A percentile compares a stretch with the other conserved stretches of the same genome.
phyloP scores from a whole-genome alignment of 2,888 invertebrate species.

The Volucella inflata region DNA sequence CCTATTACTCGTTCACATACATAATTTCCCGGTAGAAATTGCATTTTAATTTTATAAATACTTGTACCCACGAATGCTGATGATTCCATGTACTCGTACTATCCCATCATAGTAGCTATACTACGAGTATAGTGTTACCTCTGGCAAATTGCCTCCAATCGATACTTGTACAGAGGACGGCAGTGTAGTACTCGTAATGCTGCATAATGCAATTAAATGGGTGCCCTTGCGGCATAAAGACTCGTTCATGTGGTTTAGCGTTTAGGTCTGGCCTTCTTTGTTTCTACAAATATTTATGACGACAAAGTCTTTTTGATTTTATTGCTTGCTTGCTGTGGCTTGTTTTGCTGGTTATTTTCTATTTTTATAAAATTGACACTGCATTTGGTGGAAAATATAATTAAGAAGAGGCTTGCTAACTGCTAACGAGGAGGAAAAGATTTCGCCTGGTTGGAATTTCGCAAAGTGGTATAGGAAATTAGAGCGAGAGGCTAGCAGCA shows the following conservation, averaged over 20 bases:
- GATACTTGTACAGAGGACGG: constrained; percentile 42
- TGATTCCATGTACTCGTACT: background rate
- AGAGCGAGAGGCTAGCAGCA: background rate
- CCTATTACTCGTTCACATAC: no score
- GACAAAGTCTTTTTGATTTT: constrained; percentile 1
- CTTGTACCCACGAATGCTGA: no score
- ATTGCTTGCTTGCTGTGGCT: background rate
- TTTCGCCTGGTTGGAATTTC: background rate
- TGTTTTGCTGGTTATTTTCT: constrained; percentile 4
- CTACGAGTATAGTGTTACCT: constrained; percentile 19
- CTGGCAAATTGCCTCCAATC: constrained; percentile 27
- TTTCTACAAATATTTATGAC: background rate
- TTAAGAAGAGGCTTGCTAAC: constrained; percentile 1
- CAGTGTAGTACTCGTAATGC: constrained; percentile 52
- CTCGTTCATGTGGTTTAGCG: constrained; percentile 24
- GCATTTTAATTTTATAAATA: no score
- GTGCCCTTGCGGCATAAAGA: constrained; percentile 24
- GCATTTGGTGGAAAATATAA: constrained; percentile 36
- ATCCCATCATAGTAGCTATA: constrained; percentile 1
- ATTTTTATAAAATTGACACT: constrained; percentile 40
- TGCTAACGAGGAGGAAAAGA: constrained; percentile 5
- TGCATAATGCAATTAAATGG: constrained; percentile 66
- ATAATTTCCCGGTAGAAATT: no score
- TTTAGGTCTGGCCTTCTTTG: constrained; percentile 43
- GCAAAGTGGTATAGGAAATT: background rate